Base-by-base conservation (phyloP, 2,113 vertebrate genomes). In the Anser brachyrhynchus region DNA sequence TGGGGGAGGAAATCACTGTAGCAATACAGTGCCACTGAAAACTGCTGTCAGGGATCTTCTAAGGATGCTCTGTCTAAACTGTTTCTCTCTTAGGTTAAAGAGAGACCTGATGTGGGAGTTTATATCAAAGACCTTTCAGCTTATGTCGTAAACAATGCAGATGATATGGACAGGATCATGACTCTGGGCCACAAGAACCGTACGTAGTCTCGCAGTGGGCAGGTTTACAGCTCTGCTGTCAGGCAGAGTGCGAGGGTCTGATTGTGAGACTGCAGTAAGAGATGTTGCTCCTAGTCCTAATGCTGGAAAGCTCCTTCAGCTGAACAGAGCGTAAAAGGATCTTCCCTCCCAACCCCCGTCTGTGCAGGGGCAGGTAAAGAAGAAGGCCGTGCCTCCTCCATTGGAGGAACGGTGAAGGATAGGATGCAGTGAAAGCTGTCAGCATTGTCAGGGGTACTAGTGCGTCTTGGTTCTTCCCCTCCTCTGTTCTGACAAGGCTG, bases 81-180 rank as follows among this genome's bases (percentile, higher is more conserved):
- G 8, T 93, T 94, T 96, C 46, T 96, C 79, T 93, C 96, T 84
- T 96, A 99, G 99, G 99, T 99, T 67, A 99, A 99, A 98, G 99
- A 99, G 97, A 99, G 99, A 87, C 99, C 99, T 69, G 99, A 99
- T 94, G 99, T 99, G 86, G 99, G 99, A 46, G 99, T 99, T 69
- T 99, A 99, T 93, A 99, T 99, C 97, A 99, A 99, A 98, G 99
- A 99, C 96, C 98, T 99, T 29, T 99, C 99, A 86, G 99, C 99
- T 71, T 99, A 99, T n/a, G 99, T 99, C 4, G 99, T 99, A 52
- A 99, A 99, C 97, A 99, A 99, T 96, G 99, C 99, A 67, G 99
- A 99, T 72, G 99, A 99, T 82, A 99, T 99, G 99, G 99, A 99
- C 97, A 98, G 99, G 89, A 99, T 99, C 96, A 99, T 99, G 99